Percentiles rank a stretch among this genome's conserved stretches.
phyloP scores from a whole-genome alignment of 2,113 vertebrate genomes.

The Pardalotus punctatus region DNA sequence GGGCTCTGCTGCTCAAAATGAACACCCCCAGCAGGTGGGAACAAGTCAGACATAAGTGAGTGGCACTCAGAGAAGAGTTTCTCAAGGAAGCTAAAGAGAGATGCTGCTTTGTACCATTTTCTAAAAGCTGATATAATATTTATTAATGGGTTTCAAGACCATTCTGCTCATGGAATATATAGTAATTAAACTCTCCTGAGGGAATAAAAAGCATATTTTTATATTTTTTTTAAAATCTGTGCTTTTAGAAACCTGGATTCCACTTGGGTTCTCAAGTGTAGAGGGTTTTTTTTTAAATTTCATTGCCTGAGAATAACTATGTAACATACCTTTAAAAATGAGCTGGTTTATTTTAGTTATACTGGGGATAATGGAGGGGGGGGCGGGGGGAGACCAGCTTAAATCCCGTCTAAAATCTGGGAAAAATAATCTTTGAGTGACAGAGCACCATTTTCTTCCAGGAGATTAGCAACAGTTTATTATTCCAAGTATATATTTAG shows the following conservation, averaged over 20 bases:
- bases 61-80: not conserved
- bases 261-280: not conserved
- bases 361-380: not conserved
- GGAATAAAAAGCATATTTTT: not conserved
- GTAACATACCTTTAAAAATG: not conserved
- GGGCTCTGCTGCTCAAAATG: not conserved
- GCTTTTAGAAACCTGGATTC: not conserved
- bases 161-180: not conserved
- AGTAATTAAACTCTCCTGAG: not conserved
- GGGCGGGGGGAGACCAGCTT: not conserved
- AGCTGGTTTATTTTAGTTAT: not conserved
- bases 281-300: not conserved
- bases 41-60: rapidly evolving
- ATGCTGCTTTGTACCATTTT: not conserved
- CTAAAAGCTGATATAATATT: not conserved
- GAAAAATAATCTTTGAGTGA: not conserved
- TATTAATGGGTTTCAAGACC: not conserved
- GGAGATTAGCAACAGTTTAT: not conserved
- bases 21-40: not conserved
- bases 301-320: not conserved
- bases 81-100: not conserved
- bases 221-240: not conserved
- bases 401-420: not conserved
- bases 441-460: not conserved
- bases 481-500: slow-evolving; percentile 1